Evolutionary conservation across 2,113 vertebrate species (phyloP).

Genomic region (Nycticebus coucang): DNA sequence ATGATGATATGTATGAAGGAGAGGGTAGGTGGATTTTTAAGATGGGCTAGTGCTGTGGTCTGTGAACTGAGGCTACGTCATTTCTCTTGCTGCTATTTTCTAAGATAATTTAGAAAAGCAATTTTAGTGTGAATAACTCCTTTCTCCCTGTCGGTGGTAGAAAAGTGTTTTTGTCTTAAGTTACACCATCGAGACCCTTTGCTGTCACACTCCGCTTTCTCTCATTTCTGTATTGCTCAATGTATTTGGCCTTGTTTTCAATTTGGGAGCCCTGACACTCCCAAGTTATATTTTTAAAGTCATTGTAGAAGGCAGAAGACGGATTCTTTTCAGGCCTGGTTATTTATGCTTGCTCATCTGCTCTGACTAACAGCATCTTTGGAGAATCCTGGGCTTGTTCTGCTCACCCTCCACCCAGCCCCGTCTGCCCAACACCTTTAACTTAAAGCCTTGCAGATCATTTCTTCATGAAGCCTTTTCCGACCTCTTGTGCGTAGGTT

Average conservation of each 20-base stretch:
- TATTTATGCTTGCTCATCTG: not conserved
- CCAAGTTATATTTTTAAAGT: constrained; percentile 31
- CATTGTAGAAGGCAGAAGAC: not conserved
- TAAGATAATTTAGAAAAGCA: constrained; percentile 14
- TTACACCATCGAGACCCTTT: not conserved
- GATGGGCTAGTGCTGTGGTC: not conserved
- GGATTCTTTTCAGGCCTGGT: not conserved
- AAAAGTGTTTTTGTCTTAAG: constrained; percentile 52
- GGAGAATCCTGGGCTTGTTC: not conserved
- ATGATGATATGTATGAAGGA: not conserved
- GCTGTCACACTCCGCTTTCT: not conserved
- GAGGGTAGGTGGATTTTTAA: not conserved
- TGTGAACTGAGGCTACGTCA: not conserved
- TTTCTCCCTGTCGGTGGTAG: constrained; percentile 3
- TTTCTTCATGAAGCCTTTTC: not conserved
- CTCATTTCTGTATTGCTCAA: constrained; percentile 21
- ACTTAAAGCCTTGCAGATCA: not conserved
- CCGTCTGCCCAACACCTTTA: not conserved
- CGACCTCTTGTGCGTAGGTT: not conserved
- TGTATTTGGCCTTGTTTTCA: not conserved
- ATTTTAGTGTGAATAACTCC: constrained; percentile 6
- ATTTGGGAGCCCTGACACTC: not conserved
- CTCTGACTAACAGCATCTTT: not conserved
- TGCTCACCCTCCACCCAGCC: not conserved
- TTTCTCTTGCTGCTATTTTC: not conserved